A percentile compares a stretch with the other conserved stretches of the same genome.
Conservation (phyloP, 2,797 vertebrate genomes). For the Scomberomorus guttatus region DNA sequence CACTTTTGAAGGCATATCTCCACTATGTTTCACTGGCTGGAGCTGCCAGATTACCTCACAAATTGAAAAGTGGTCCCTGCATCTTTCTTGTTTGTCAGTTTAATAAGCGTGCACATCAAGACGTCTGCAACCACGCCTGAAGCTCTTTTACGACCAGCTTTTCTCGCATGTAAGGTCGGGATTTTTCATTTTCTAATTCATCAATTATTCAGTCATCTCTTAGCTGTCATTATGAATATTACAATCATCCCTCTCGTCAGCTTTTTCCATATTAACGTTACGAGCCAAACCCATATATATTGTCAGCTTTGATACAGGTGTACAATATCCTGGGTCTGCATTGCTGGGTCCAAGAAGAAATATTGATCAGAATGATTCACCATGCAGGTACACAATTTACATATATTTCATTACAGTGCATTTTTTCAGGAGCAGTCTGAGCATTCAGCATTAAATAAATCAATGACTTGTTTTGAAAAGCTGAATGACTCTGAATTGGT, state of each 20-base stretch:
- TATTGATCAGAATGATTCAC: conserved; percentile 31
- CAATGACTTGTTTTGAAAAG: not conserved
- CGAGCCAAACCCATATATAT: not conserved
- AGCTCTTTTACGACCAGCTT: conserved; percentile 19
- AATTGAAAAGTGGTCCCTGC: conserved; percentile 30
- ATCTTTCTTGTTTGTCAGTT: conserved; percentile 68
- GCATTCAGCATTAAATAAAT: conserved; percentile 17
- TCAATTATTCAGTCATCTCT: conserved; percentile 72
- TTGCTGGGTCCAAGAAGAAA: not conserved
- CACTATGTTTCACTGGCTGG: conserved; percentile 1
- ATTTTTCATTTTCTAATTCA: conserved; percentile 68
- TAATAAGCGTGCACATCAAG: conserved; percentile 59
- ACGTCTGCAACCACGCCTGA: conserved; percentile 12
- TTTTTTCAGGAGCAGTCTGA: not conserved
- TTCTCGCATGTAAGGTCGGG: conserved; percentile 11
- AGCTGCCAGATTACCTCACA: conserved; percentile 33
- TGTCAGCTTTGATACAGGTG: conserved; percentile 8
- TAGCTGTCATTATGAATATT: conserved; percentile 57
- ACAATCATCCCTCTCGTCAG: conserved; percentile 40
- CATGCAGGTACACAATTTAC: not conserved
- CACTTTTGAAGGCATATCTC: not conserved
- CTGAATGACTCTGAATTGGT: not conserved
- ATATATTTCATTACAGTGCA: not conserved
- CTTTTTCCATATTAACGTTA: not conserved
- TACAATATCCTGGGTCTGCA: not conserved